Evolutionary conservation across 2,113 vertebrate species (phyloP).

Genomic region (Aptenodytes patagonicus): DNA sequence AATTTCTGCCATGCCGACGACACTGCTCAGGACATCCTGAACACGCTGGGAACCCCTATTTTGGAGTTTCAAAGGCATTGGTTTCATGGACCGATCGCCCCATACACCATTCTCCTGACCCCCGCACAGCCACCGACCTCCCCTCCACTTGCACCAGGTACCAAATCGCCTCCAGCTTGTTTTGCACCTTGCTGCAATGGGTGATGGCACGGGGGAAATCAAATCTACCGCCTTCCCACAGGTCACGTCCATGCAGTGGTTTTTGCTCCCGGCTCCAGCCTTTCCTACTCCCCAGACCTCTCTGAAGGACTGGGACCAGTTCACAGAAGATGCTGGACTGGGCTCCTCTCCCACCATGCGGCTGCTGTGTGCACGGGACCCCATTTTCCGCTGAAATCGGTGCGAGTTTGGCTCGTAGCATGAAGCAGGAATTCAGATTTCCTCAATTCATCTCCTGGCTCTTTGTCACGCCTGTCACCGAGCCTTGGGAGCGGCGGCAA

Average conservation of each 20-base stretch:
- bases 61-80: background rate
- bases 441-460: background rate
- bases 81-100: background rate
- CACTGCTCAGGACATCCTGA: background rate
- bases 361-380: background rate
- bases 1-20: background rate
- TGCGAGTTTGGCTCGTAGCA: background rate
- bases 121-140: background rate
- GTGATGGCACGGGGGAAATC: background rate
- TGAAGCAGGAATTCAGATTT: background rate
- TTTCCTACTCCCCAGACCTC: background rate
- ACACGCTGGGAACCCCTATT: accelerated
- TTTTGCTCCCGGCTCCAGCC: background rate
- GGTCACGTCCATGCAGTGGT: background rate
- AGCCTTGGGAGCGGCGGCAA: background rate
- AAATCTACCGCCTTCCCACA: background rate
- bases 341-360: accelerated
- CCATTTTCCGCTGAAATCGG: background rate
- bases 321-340: background rate
- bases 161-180: background rate
- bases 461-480: background rate
- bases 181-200: background rate
- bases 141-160: accelerated
- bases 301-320: background rate
- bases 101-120: background rate